Evolutionary conservation across 1,140 invertebrate genomes (phyloP).

Genomic region (Psilanteris sp.): DNA sequence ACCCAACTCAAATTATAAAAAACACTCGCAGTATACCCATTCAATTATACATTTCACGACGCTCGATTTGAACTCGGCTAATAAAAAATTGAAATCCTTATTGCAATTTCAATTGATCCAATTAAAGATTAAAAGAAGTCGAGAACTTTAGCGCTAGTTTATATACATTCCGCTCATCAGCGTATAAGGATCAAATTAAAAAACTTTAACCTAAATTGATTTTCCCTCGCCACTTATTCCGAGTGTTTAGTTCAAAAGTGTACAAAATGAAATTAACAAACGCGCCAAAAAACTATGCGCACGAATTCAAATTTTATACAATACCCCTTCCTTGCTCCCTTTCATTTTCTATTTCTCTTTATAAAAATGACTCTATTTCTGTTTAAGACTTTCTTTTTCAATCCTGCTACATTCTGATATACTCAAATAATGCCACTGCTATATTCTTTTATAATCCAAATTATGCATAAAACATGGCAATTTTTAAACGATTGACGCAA

Average conservation of each 20-base stretch:
- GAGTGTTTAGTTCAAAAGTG: slow-evolving; percentile 14
- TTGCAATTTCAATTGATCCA: slow-evolving; percentile 47
- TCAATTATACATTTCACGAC: slow-evolving; percentile 15
- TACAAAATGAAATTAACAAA: slow-evolving; percentile 1
- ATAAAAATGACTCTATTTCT: not conserved
- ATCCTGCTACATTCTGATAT: no score
- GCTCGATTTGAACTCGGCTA: slow-evolving; percentile 26
- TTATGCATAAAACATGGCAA: no score
- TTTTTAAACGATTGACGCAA: no score
- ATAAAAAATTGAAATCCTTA: slow-evolving; percentile 19
- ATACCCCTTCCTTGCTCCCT: no score
- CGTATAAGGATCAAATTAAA: slow-evolving; percentile 38
- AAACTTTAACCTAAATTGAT: slow-evolving; percentile 40
- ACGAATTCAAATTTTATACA: not conserved
- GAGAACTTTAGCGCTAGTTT: slow-evolving; percentile 34
- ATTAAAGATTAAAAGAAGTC: slow-evolving; percentile 44
- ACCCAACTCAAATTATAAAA: not conserved
- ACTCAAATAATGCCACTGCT: no score
- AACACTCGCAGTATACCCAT: no score
- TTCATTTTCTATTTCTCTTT: not conserved
- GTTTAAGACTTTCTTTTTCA: not conserved
- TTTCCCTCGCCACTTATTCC: slow-evolving; percentile 4
- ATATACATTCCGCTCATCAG: slow-evolving; percentile 47
- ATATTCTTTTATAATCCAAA: no score
- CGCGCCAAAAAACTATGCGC: not conserved